A percentile compares a stretch with the other conserved stretches of the same genome.
phyloP scores from a whole-genome alignment of 2,113 vertebrate species.

The Nycticorax nycticorax region DNA sequence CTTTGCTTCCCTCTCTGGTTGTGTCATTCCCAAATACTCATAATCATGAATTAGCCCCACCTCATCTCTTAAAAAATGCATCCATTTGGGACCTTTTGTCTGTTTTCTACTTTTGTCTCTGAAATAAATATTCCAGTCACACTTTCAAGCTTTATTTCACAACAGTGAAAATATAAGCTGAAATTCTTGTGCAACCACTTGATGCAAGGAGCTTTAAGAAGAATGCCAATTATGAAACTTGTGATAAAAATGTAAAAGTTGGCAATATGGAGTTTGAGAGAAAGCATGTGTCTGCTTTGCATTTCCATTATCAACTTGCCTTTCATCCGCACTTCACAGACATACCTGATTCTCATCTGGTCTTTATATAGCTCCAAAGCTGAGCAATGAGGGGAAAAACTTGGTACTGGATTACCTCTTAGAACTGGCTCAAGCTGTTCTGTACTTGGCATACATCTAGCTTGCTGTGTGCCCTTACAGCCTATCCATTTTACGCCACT shows the following conservation, averaged over 20 bases:
- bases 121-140: not conserved
- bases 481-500: not conserved
- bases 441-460: fast-evolving
- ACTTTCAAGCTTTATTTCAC: not conserved
- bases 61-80: not conserved
- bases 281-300: not conserved
- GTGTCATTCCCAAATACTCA: not conserved
- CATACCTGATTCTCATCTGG: not conserved
- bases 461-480: not conserved
- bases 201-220: not conserved
- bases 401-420: not conserved
- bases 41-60: not conserved
- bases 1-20: not conserved
- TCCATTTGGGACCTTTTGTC: not conserved
- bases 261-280: not conserved
- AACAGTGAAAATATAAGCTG: not conserved
- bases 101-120: not conserved
- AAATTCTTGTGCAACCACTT: not conserved
- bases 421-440: not conserved
- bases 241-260: not conserved
- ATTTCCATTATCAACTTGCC: not conserved
- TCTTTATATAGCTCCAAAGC: not conserved
- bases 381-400: not conserved
- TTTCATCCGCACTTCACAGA: not conserved
- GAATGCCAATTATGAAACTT: not conserved